Base-by-base conservation (phyloP, 2,797 vertebrate genomes). In the Acipenser transmontanus region DNA sequence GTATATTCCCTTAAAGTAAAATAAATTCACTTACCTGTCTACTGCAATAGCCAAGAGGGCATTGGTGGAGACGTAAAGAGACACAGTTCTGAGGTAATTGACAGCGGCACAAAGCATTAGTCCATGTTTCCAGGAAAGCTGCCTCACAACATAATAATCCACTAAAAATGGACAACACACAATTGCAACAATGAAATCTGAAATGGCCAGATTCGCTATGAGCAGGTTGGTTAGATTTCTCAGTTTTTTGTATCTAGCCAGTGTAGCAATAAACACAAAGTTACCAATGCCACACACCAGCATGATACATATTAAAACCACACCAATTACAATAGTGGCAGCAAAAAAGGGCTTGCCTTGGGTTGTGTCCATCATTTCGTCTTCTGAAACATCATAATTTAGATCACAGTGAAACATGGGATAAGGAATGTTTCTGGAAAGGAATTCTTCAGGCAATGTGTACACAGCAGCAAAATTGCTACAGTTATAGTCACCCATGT, bases 151-250 rank as follows among this genome's bases (percentile, higher is more conserved):
- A 0, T 99, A 99, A 80, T 99, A 99, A 82, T 99, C 97, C 89
- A 99, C 89, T 76, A 99, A 88, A 5, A 99, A 99, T 0, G 97
- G 97, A 68, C 97, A 99, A 81, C 97, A 99, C 72, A 98, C 89
- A 0, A 93, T 91, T 1, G 97, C 94, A 72, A 99, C 97, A 0
- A 99, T 84, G 74, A 99, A 94, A 85, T 99, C 97, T 0, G 97
- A 99, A 80, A 98, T 85, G 56, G 96, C 97, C 85, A 99, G 81
- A 77, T 99, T 99, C 52, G 94, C 95, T 1, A 99, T 97, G 66
- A 99, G 92, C 66, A 99, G 82, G 82, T 98, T 98, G 77, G 97
- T 99, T 76, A 98, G 90, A 75, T 95, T 99, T 10, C 97, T 82
- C 1, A 98, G 90, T 75, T 99, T 97, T 81, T 95, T 99, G 81